A percentile compares a stretch with the other conserved stretches of the same genome.
Conservation (phyloP, 2,888 invertebrate species). For the Sturmia bella region DNA sequence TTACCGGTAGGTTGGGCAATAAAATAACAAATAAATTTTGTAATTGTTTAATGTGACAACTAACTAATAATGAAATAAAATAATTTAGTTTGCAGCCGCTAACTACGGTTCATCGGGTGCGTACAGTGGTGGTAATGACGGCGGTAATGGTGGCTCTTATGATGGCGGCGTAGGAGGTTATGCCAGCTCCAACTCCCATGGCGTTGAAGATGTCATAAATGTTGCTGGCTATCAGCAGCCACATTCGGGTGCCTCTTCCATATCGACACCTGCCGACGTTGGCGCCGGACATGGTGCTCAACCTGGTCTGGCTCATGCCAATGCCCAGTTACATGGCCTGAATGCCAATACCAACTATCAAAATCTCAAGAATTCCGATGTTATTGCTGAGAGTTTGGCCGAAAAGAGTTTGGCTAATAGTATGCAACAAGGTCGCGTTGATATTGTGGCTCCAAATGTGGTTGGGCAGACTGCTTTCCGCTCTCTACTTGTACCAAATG, state of each 20-base stretch:
- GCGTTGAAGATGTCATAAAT: slow-evolving; percentile 77
- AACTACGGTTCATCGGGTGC: slow-evolving; percentile 31
- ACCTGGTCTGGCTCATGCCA: slow-evolving; percentile 75
- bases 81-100: slow-evolving; percentile 60
- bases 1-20: slow-evolving; percentile 77
- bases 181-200: no score
- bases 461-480: slow-evolving; percentile 78
- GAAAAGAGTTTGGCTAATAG: slow-evolving; percentile 76
- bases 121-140: slow-evolving; percentile 18
- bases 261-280: slow-evolving; percentile 76
- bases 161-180: slow-evolving; percentile 66
- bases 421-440: slow-evolving; percentile 78
- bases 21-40: not conserved
- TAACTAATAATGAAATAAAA: not conserved
- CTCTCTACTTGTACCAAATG: slow-evolving; percentile 78
- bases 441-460: slow-evolving; percentile 78
- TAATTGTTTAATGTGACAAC: not conserved
- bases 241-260: slow-evolving; percentile 72
- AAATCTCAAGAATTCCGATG: slow-evolving; percentile 77
- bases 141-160: slow-evolving; percentile 42
- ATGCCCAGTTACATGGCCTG: slow-evolving; percentile 76
- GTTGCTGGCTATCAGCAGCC: slow-evolving; percentile 73
- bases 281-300: slow-evolving; percentile 75
- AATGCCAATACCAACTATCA: slow-evolving; percentile 76
- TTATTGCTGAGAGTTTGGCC: slow-evolving; percentile 78